Evolutionary conservation across 2,113 vertebrate species (phyloP).

Genomic region (Pontoporia blainvillei): DNA sequence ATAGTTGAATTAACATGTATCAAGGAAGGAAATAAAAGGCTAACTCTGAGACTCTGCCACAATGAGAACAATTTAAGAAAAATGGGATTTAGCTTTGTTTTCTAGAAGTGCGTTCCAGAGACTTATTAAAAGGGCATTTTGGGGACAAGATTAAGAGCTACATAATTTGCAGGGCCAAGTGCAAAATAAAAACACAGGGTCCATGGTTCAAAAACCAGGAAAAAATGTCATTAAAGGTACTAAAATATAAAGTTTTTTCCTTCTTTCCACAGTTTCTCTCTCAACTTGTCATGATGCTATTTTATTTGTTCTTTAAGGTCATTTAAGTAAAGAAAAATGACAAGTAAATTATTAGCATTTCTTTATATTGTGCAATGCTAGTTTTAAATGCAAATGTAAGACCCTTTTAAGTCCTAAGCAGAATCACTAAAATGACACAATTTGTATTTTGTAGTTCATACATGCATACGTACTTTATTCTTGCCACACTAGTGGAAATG

Average conservation of each 20-base stretch:
- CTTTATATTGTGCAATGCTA: background rate
- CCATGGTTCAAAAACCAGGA: background rate
- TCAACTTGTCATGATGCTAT: background rate
- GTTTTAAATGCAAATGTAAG: background rate
- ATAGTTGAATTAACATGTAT: background rate
- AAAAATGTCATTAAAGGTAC: background rate
- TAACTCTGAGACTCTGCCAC: background rate
- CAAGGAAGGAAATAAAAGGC: conserved; percentile 14
- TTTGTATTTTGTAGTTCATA: background rate
- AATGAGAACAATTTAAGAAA: background rate
- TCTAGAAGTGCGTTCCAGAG: background rate
- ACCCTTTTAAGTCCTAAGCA: background rate
- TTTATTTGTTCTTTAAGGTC: background rate
- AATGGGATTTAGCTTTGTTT: background rate
- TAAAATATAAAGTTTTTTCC: background rate
- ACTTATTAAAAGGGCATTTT: background rate
- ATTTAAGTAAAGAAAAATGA: background rate
- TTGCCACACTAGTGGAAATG: background rate
- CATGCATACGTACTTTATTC: background rate
- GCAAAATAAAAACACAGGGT: background rate
- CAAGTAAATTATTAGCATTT: background rate
- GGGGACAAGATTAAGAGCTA: background rate
- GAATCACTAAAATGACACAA: background rate
- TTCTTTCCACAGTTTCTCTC: background rate
- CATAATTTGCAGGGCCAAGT: background rate